Evolutionary conservation across 1,140 invertebrate genomes (phyloP).

Genomic region (Polypedilum vanderplanki): DNA sequence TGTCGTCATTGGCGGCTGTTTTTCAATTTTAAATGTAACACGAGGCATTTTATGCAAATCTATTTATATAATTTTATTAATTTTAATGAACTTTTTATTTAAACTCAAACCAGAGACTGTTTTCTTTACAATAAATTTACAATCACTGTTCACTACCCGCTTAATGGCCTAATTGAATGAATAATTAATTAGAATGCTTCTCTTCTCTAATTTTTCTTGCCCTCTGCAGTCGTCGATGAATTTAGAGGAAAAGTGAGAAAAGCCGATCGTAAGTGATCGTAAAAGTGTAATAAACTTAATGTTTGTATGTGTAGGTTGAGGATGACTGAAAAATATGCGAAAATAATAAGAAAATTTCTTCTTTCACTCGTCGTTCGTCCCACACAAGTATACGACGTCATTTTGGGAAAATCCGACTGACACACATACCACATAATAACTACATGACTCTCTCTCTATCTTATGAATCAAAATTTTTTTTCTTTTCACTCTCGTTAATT

Average conservation of each 20-base stretch:
- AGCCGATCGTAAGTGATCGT: background rate
- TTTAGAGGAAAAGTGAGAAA: background rate
- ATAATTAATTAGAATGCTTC: slow-evolving; percentile 26
- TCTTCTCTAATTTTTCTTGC: background rate
- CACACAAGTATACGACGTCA: background rate
- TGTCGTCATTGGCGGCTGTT: background rate
- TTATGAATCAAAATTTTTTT: background rate
- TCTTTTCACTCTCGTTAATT: background rate
- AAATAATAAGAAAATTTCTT: background rate
- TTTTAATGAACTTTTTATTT: background rate
- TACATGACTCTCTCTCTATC: background rate
- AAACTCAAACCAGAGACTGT: background rate
- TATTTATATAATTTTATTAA: background rate
- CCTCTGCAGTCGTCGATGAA: background rate
- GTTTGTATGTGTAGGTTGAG: background rate
- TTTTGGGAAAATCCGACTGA: background rate
- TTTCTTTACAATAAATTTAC: background rate
- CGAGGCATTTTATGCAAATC: background rate
- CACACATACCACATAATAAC: background rate
- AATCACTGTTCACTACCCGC: background rate
- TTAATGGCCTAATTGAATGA: slow-evolving; percentile 25
- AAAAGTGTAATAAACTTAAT: slow-evolving; percentile 4
- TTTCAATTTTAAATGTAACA: slow-evolving; percentile 5
- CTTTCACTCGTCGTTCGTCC: background rate
- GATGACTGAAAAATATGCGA: background rate